phyloP scores from a whole-genome alignment of 2,888 invertebrate genomes.

The Hoplodrina ambigua region DNA sequence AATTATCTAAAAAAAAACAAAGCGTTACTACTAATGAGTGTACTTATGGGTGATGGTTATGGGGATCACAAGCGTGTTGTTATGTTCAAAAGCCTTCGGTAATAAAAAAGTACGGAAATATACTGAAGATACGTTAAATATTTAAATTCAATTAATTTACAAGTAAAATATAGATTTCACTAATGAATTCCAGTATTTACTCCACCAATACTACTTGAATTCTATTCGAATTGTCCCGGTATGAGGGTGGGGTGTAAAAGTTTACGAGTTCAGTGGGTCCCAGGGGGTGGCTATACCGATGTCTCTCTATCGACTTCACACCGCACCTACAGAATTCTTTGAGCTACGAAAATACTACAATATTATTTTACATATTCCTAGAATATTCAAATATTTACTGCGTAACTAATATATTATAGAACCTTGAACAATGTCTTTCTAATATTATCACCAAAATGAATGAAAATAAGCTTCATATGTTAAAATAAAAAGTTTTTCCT shows the following conservation, averaged over 20 bases:
- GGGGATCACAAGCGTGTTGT: too few relatives aligned
- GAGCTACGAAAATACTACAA: constrained; percentile 22
- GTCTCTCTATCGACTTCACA: constrained; percentile 45
- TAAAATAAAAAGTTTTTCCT: not conserved
- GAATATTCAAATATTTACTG: not conserved
- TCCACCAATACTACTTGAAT: constrained; percentile 36
- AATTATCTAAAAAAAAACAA: too few relatives aligned
- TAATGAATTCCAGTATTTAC: constrained; percentile 39
- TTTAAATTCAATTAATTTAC: constrained; percentile 40
- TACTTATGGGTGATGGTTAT: too few relatives aligned
- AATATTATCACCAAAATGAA: not conserved
- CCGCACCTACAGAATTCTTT: constrained; percentile 46
- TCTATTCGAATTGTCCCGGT: constrained; percentile 47
- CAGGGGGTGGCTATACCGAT: constrained; percentile 30
- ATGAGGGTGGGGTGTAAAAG: constrained; percentile 58
- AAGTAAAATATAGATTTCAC: constrained; percentile 31
- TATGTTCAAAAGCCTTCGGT: too few relatives aligned
- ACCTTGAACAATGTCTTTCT: not conserved
- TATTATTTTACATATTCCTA: constrained; percentile 24
- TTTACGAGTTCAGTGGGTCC: constrained; percentile 64
- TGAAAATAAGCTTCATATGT: not conserved
- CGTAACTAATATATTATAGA: not conserved
- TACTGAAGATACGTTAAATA: not conserved
- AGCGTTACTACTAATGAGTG: too few relatives aligned
- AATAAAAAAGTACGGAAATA: too few relatives aligned